A percentile compares a stretch with the other conserved stretches of the same genome.
phyloP scores from a whole-genome alignment of 2,797 vertebrate species.

The Gephyroberyx darwinii region DNA sequence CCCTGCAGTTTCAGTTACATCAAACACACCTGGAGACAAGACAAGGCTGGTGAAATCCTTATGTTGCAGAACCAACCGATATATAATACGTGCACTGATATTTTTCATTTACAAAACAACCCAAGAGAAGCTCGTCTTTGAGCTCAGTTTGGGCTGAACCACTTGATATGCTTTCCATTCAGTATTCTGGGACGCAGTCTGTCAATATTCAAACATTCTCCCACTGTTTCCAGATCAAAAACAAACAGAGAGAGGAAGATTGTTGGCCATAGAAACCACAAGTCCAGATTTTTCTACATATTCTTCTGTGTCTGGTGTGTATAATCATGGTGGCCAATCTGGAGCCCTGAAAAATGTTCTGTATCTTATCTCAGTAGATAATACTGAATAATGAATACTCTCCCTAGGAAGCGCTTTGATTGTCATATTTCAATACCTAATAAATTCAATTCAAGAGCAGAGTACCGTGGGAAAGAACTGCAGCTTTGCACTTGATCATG shows the following conservation, averaged over 20 bases:
- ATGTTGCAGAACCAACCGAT: conserved; percentile 27
- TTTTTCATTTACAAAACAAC: conserved; percentile 26
- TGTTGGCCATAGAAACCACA: conserved; percentile 36
- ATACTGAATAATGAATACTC: background rate
- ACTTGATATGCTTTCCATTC: conserved; percentile 18
- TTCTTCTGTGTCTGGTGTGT: background rate
- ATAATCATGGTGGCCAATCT: too few relatives aligned
- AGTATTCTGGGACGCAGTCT: conserved; percentile 22
- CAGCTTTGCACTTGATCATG: conserved; percentile 35
- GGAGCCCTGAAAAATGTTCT: too few relatives aligned
- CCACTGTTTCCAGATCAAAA: background rate
- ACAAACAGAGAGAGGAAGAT: conserved; percentile 17
- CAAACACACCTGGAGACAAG: background rate
- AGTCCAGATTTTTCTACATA: conserved; percentile 26
- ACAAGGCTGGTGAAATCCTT: conserved; percentile 19
- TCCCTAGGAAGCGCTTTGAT: conserved; percentile 33
- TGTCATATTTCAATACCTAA: conserved; percentile 15
- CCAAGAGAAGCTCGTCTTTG: conserved; percentile 39
- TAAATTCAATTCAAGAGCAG: conserved; percentile 1
- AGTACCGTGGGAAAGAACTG: conserved; percentile 31
- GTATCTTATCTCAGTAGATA: too few relatives aligned
- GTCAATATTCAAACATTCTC: conserved; percentile 25
- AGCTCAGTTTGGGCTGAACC: conserved; percentile 29
- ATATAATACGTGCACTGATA: background rate
- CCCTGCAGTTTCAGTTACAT: conserved; percentile 15